These are phyloP conservation scores for Montipora sp. DNA, from an alignment of 64 coral and sea anemone species.

Conservation along the genomic window DNA sequence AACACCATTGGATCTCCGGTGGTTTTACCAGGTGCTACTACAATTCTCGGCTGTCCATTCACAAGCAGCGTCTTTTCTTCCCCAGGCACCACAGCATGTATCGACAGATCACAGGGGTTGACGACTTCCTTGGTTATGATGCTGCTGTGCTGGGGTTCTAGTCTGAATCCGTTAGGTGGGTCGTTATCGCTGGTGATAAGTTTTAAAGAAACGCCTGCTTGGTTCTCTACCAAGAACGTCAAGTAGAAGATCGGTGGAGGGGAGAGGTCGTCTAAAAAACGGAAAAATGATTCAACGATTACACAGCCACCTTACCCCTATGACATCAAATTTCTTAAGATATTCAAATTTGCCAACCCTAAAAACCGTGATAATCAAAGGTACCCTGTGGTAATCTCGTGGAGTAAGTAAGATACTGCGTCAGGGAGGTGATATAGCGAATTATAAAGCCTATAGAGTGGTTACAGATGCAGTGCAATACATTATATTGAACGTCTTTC, in stretches of 20 bases:
- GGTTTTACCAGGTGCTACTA: constrained; percentile 41
- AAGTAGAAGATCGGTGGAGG: constrained; percentile 74
- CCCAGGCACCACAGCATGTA: constrained; percentile 62
- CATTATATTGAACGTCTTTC: no score
- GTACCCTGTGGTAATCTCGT: no score
- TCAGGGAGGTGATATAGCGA: no score
- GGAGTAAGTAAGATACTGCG: no score
- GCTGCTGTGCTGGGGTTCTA: constrained; percentile 56
- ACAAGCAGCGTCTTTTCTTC: constrained; percentile 71
- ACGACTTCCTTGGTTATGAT: constrained; percentile 75
- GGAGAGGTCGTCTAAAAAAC: constrained; percentile 49
- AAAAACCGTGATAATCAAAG: no score
- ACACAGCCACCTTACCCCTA: no score
- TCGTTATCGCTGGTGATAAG: constrained; percentile 89
- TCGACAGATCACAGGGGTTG: constrained; percentile 30
- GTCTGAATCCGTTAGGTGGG: constrained; percentile 72
- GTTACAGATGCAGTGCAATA: no score
- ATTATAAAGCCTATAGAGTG: no score
- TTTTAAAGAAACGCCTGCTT: constrained; percentile 22
- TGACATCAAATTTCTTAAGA: no score
- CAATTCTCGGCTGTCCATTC: constrained; percentile 69
- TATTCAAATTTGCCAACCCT: no score
- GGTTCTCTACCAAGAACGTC: constrained; percentile 63
- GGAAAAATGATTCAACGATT: not conserved
- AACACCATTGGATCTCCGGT: constrained; percentile 44